Conservation (phyloP, 2,888 invertebrate genomes). For the Celastrina argiolus region DNA sequence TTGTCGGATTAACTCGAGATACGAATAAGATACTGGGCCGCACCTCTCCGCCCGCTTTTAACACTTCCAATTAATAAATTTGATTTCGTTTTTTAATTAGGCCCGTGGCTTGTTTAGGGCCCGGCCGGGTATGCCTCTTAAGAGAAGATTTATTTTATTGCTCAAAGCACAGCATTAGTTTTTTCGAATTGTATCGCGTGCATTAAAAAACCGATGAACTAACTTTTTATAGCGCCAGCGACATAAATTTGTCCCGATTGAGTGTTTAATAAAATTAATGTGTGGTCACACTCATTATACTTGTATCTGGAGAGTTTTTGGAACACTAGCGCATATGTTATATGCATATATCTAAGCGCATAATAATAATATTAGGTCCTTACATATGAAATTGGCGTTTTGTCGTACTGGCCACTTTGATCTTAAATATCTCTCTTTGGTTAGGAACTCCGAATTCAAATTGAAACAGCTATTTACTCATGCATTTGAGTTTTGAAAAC, state of each 20-base stretch:
- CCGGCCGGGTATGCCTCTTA: constrained; percentile 67
- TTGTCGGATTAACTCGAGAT: constrained; percentile 77
- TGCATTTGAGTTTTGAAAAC: too few relatives aligned
- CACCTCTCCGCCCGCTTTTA: constrained; percentile 76
- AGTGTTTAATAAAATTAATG: constrained; percentile 42
- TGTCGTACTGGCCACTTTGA: too few relatives aligned
- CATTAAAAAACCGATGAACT: constrained; percentile 50
- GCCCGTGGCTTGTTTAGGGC: constrained; percentile 64
- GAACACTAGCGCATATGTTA: too few relatives aligned
- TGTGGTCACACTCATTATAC: neutral
- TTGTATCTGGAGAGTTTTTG: too few relatives aligned
- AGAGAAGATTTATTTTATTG: constrained; percentile 74
- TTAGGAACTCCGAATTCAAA: too few relatives aligned
- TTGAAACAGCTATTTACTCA: too few relatives aligned
- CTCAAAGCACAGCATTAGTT: constrained; percentile 64
- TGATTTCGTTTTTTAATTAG: constrained; percentile 78
- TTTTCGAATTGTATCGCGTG: constrained; percentile 48
- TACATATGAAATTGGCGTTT: too few relatives aligned
- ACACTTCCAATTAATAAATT: constrained; percentile 79
- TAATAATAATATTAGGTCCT: too few relatives aligned
- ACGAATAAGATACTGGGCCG: constrained; percentile 67
- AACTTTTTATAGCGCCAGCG: constrained; percentile 52
- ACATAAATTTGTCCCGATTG: constrained; percentile 45
- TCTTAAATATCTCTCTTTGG: too few relatives aligned
- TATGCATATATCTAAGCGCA: too few relatives aligned